Evolutionary conservation across 2,113 vertebrate genomes (phyloP).

Genomic region (Triplophysa tibetana): DNA sequence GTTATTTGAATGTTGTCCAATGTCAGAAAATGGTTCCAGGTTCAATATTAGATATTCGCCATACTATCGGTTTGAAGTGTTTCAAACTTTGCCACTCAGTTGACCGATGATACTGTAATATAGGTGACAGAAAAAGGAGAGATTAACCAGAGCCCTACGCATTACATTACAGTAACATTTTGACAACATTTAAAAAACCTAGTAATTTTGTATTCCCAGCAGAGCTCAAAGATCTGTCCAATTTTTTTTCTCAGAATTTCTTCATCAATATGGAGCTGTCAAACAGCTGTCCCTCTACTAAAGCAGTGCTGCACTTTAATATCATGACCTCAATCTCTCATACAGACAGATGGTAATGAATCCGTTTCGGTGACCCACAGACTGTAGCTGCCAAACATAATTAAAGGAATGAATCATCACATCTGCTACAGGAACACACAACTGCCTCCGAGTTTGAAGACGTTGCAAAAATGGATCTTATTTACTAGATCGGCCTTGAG

Average conservation of each 20-base stretch:
- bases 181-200: no score
- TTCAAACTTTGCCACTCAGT: no score
- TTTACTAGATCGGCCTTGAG: background rate
- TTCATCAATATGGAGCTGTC: background rate
- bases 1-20: no score
- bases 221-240: background rate
- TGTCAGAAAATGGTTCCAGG: no score
- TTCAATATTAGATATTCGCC: no score
- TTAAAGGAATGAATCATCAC: constrained; percentile 31
- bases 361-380: constrained; percentile 23
- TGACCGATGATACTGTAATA: no score
- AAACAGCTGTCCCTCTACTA: background rate
- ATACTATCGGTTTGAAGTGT: no score
- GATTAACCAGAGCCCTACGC: no score
- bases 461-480: background rate
- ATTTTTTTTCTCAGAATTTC: background rate
- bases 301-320: background rate
- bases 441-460: background rate
- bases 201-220: no score
- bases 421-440: background rate
- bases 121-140: no score
- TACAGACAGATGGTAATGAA: constrained; percentile 23
- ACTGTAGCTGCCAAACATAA: constrained; percentile 19
- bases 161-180: no score
- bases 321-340: constrained; percentile 19